Conservation (phyloP, 2,888 invertebrate species). For the Mesorhabditis belari region DNA sequence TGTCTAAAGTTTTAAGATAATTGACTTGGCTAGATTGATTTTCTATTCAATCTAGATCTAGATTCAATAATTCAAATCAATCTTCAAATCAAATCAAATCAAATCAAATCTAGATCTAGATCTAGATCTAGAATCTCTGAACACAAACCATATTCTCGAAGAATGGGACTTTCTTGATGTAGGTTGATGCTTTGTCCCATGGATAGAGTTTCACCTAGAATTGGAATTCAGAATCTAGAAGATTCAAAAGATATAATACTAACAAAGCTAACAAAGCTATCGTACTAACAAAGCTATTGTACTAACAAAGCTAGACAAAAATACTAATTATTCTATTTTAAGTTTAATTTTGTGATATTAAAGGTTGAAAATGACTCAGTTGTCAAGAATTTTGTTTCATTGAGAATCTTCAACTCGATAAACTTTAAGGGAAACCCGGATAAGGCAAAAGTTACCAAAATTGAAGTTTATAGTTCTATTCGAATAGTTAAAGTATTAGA, state of each 20-base stretch:
- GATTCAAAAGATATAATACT: background rate
- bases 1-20: conserved; percentile 12
- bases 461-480: background rate
- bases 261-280: too few species aligned
- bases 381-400: too few species aligned
- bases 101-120: background rate
- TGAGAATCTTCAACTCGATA: background rate
- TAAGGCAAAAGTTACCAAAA: background rate
- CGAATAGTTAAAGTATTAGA: background rate
- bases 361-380: too few species aligned
- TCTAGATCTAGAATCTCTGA: background rate
- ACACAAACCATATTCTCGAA: conserved; percentile 73
- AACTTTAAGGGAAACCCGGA: background rate
- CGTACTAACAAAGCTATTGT: too few species aligned
- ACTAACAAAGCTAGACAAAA: too few species aligned
- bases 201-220: conserved; percentile 72
- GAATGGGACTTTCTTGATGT: conserved; percentile 92
- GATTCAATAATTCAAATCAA: too few species aligned
- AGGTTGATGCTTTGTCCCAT: conserved; percentile 83
- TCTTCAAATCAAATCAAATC: background rate
- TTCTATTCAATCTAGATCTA: too few species aligned
- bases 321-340: background rate
- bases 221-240: background rate
- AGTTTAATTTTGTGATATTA: too few species aligned
- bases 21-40: too few species aligned